Conservation (phyloP, 2,888 invertebrate genomes). For the Piscicola geometra region DNA sequence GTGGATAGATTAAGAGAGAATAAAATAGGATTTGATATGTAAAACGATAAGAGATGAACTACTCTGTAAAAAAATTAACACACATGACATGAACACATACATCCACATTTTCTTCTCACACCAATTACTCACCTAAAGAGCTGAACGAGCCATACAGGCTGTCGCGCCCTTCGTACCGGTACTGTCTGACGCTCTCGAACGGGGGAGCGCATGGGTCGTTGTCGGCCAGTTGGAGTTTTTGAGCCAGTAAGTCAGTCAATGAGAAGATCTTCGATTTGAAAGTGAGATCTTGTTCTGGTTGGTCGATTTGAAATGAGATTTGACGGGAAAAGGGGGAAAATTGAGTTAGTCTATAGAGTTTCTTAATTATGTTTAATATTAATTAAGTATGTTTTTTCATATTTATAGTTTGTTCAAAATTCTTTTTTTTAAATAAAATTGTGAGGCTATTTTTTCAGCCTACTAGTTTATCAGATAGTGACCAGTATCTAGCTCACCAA, state of each 20-base stretch:
- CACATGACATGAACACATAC: too few species aligned
- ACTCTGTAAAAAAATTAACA: too few species aligned
- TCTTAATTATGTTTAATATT: too few species aligned
- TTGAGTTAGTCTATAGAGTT: not conserved
- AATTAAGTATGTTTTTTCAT: too few species aligned
- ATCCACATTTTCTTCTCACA: too few species aligned
- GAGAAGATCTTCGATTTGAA: constrained; percentile 18
- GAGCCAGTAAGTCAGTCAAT: not conserved
- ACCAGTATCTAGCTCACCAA: too few species aligned
- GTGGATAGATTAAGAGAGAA: not conserved
- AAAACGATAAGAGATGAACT: too few species aligned
- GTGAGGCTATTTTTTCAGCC: too few species aligned
- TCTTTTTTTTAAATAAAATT: too few species aligned
- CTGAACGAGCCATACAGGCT: constrained; percentile 93
- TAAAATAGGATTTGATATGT: too few species aligned
- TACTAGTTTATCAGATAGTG: too few species aligned
- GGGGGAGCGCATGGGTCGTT: constrained; percentile 25
- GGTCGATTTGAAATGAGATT: not conserved
- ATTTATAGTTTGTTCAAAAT: too few species aligned
- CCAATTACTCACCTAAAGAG: constrained; percentile 54
- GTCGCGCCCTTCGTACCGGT: constrained; percentile 83
- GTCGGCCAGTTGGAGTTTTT: constrained; percentile 12
- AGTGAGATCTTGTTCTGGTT: not conserved
- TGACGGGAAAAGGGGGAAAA: not conserved
- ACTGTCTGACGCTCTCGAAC: constrained; percentile 86